phyloP scores from a whole-genome alignment of 1,140 invertebrate genomes.

The Drosophila paulistorum region DNA sequence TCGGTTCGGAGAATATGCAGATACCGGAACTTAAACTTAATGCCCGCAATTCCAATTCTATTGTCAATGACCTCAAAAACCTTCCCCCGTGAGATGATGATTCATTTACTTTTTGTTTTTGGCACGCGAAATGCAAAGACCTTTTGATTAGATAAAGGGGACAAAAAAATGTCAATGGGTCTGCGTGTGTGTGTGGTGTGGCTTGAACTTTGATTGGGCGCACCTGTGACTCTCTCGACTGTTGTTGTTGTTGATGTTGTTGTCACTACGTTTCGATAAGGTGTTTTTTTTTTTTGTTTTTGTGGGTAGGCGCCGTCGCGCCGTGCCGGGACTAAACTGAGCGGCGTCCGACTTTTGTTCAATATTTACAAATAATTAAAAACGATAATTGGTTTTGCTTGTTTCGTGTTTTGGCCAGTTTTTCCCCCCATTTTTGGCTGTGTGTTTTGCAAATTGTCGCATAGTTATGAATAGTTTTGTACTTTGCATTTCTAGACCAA shows the following conservation, averaged over 20 bases:
- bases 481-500: conserved; percentile 59
- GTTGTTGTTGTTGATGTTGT: neutral
- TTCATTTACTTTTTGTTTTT: conserved; percentile 34
- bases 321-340: conserved; percentile 25
- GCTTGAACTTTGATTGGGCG: conserved; percentile 24
- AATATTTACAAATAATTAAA: conserved; percentile 76
- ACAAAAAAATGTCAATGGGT: conserved; percentile 10
- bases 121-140: conserved; percentile 47
- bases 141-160: conserved; percentile 57
- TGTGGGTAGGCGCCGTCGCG: conserved; percentile 22
- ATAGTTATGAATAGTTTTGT: conserved; percentile 9
- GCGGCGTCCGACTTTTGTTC: conserved; percentile 24
- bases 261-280: conserved; percentile 36
- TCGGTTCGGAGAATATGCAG: neutral
- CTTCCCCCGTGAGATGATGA: neutral
- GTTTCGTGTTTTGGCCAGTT: conserved; percentile 44
- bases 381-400: conserved; percentile 70
- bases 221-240: conserved; percentile 27
- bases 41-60: neutral
- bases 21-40: neutral
- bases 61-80: neutral
- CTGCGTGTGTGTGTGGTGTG: neutral
- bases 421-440: too few species aligned
- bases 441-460: conserved; percentile 55
- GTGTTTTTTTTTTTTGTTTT: neutral